Base-by-base conservation (phyloP, 1,140 invertebrate genomes). In the Zeugodacus cucurbitae region DNA sequence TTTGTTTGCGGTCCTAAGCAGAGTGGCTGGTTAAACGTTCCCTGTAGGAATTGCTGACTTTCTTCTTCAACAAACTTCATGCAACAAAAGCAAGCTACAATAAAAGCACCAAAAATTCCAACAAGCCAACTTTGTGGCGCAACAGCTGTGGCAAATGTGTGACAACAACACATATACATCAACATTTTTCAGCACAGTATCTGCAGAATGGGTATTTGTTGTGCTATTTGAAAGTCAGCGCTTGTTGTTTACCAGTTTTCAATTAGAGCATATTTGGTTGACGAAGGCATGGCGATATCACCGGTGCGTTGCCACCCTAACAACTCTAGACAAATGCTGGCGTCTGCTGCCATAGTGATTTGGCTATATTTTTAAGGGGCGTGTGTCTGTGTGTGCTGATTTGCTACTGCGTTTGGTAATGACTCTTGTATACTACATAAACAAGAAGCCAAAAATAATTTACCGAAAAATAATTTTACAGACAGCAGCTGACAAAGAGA, bases 201-300 rank as follows among this genome's bases (percentile, higher is more conserved):
- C 10, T 48, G 8, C 22, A 17, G 58, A 5, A 48, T 11, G 37
- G 48, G n/a, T 82, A 41, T 74, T 37, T 48, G 74, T 48, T 82
- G 41, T 82, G 8, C 74, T 44, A 26, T 29, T 48, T 48, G 20
- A 82, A 32, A 48, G 74, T 44, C 74, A 82, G 44, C 37, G 22
- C 37, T 48, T 20, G 74, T 37, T 82, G 74, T 44, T 82, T 82
- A 82, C 37, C 74, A 82, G 41, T 82, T 82, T 82, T 82, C 74
- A 82, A 82, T 82, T 48, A 44, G 22, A 82, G 2, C 74, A 82
- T 82, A 48, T 82, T 74, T 67, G 62, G 62, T 29, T 67, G 32
- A 3, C 26, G 5, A 3, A 32, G 29, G 62, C 29, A 67, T 67
- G 62, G 62, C 29, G 32, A 14, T 22, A 6, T n/a, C 7, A 7